Percentiles rank a stretch among this genome's conserved stretches.
phyloP scores from a whole-genome alignment of 2,113 vertebrate species.

The Suncus etruscus region DNA sequence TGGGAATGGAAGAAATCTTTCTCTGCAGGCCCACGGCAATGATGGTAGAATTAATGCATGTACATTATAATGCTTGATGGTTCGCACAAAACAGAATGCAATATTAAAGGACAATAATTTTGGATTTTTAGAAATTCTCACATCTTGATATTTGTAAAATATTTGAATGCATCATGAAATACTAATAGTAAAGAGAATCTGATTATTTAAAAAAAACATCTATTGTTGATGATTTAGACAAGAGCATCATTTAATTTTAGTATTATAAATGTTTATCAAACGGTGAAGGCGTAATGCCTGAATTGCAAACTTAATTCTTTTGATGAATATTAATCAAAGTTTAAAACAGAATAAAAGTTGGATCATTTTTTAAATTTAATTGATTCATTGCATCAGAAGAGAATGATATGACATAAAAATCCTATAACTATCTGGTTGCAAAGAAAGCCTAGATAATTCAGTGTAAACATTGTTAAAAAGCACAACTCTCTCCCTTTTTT shows the following conservation, averaged over 20 bases:
- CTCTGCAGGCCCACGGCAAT: slow-evolving; percentile 84
- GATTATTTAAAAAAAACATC: slow-evolving; percentile 53
- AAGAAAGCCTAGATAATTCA: neutral
- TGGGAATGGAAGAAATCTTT: slow-evolving; percentile 91
- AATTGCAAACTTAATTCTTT: slow-evolving; percentile 36
- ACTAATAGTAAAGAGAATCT: slow-evolving; percentile 11
- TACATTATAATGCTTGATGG: slow-evolving; percentile 68
- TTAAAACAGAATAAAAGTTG: neutral
- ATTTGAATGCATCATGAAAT: slow-evolving; percentile 28
- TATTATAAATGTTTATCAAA: slow-evolving; percentile 28
- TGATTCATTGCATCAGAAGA: slow-evolving; percentile 40
- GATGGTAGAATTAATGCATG: slow-evolving; percentile 86
- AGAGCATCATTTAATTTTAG: slow-evolving; percentile 39
- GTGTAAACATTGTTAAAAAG: neutral
- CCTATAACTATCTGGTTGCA: slow-evolving; percentile 1
- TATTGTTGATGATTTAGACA: slow-evolving; percentile 34
- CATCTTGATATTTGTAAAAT: slow-evolving; percentile 48
- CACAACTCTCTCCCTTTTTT: slow-evolving; percentile 1
- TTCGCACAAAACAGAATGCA: slow-evolving; percentile 59
- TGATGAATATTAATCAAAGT: slow-evolving; percentile 30
- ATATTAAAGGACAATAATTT: slow-evolving; percentile 63
- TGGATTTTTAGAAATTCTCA: slow-evolving; percentile 58
- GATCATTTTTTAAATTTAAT: neutral
- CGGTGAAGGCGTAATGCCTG: slow-evolving; percentile 18
- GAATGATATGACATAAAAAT: slow-evolving; percentile 56